Percentiles rank a stretch among this genome's conserved stretches.
Conservation (phyloP, 2,113 vertebrate genomes). For the Ariopsis seemanni region DNA sequence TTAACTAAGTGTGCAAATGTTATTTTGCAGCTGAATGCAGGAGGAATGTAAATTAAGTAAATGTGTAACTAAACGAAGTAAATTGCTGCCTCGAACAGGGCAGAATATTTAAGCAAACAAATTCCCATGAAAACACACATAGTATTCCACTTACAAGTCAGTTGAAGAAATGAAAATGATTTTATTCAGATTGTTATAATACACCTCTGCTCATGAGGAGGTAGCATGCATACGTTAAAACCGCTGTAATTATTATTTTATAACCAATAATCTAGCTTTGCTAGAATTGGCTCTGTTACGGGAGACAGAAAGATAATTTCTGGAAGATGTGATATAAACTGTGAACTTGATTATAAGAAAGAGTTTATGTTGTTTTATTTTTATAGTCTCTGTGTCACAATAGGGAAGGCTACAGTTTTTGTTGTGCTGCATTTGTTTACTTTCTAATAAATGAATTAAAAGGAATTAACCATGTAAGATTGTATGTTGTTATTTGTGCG, state of each 20-base stretch:
- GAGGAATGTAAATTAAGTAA: conserved; percentile 14
- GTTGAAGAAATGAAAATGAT: conserved; percentile 30
- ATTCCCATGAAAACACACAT: background rate
- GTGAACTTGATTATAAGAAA: background rate
- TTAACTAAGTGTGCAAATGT: conserved; percentile 26
- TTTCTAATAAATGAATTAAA: background rate
- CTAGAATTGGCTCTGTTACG: background rate
- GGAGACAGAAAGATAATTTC: background rate
- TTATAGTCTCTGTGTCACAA: background rate
- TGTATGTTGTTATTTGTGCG: no score
- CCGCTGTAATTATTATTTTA: background rate
- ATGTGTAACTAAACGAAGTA: conserved; percentile 24
- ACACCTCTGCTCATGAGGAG: background rate
- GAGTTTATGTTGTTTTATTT: background rate
- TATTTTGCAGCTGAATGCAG: conserved; percentile 20
- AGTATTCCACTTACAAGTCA: conserved; percentile 26
- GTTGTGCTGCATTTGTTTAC: background rate
- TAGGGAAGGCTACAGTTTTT: background rate
- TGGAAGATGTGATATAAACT: conserved; percentile 17
- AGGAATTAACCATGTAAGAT: background rate
- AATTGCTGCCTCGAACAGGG: background rate
- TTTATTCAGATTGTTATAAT: background rate
- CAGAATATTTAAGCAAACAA: background rate
- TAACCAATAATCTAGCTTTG: background rate
- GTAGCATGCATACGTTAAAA: background rate